phyloP scores from a whole-genome alignment of 2,113 vertebrate species.

The Protobothrops mucrosquamatus region DNA sequence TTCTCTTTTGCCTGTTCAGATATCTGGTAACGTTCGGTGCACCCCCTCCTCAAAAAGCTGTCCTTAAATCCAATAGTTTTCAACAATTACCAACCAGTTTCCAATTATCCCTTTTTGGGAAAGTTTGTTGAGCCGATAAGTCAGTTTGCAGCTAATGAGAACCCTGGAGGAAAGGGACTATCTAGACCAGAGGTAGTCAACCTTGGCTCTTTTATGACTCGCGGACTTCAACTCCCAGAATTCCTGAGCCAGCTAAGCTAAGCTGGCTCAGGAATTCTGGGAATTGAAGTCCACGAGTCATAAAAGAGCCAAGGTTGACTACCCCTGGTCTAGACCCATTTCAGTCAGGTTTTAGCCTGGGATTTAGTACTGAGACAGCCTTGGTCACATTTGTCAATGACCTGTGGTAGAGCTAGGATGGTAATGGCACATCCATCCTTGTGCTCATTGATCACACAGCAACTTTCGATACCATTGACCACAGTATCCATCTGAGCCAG shows the following conservation, averaged over 20 bases:
- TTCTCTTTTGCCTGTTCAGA: not conserved
- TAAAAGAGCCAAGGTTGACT: no score
- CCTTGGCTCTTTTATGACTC: no score
- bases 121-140: not conserved
- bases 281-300: no score
- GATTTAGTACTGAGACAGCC: not conserved
- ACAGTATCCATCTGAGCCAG: not conserved
- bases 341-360: not conserved
- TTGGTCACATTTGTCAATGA: not conserved
- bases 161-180: not conserved
- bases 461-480: not conserved
- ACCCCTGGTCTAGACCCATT: no score
- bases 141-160: not conserved
- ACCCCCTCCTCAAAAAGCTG: not conserved
- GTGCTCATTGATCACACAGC: not conserved
- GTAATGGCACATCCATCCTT: not conserved
- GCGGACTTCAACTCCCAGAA: no score
- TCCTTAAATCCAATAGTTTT: not conserved
- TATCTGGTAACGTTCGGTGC: not conserved
- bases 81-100: not conserved
- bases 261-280: no score
- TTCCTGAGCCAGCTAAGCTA: no score
- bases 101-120: not conserved
- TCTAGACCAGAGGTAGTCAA: no score
- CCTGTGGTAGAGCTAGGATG: not conserved